These are phyloP conservation scores for Meloidogyne floridensis DNA, from an alignment of 1,140 invertebrate genomes.

Conservation along the genomic window DNA sequence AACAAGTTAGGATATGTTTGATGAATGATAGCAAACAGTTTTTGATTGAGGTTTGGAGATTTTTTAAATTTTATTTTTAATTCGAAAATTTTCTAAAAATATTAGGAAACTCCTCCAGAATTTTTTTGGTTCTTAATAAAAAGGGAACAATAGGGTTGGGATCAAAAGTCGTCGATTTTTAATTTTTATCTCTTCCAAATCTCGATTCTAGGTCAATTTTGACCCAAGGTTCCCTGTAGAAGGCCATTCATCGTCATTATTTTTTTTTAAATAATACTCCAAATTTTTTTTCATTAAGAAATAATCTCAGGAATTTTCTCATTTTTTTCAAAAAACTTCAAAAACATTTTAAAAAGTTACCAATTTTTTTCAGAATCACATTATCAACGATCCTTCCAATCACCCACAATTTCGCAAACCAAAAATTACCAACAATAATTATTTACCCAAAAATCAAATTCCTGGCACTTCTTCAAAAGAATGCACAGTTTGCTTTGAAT, in stretches of 20 bases:
- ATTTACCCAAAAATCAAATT: background rate
- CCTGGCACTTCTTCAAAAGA: constrained; percentile 9
- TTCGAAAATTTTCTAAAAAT: no score
- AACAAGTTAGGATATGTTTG: constrained; percentile 24
- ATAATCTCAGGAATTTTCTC: background rate
- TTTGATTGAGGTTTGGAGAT: constrained; percentile 14
- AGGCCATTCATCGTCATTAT: no score
- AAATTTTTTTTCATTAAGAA: no score
- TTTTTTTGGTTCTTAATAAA: no score
- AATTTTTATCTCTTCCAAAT: no score
- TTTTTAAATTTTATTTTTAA: constrained; percentile 7
- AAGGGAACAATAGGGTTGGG: no score
- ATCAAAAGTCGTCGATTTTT: no score
- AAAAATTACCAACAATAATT: background rate
- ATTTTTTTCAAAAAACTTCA: background rate
- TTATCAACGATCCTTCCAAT: constrained; percentile 8
- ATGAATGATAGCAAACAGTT: constrained; percentile 4
- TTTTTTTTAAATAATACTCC: no score
- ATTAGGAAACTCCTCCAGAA: no score
- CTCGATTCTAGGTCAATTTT: no score
- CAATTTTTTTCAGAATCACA: constrained; percentile 11
- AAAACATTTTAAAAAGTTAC: background rate
- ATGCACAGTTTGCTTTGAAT: constrained; percentile 47
- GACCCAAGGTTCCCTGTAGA: no score
- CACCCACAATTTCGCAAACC: background rate